A percentile compares a stretch with the other conserved stretches of the same genome.
phyloP scores from a whole-genome alignment of 1,140 invertebrate genomes.

The Drosophila ercepeae region DNA sequence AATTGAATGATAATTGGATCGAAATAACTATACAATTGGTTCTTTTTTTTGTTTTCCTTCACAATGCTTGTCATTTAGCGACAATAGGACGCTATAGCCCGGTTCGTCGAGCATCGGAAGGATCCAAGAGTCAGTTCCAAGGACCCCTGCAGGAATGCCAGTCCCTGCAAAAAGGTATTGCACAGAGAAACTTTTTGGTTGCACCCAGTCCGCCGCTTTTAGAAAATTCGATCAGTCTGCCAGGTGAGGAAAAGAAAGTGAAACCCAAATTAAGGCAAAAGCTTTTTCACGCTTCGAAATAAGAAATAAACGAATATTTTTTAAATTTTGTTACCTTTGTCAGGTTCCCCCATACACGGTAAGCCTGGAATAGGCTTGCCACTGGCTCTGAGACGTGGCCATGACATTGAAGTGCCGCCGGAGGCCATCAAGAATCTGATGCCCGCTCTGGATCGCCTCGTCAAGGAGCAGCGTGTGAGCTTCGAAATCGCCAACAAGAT shows the following conservation, averaged over 20 bases:
- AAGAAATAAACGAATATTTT: not conserved
- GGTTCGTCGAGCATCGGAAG: conserved; percentile 92
- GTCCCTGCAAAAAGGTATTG: conserved; percentile 86
- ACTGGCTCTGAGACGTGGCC: conserved; percentile 61
- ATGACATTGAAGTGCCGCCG: conserved; percentile 77
- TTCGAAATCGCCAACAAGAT: conserved; percentile 83
- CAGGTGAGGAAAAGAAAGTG: conserved; percentile 62
- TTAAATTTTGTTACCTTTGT: conserved; percentile 25
- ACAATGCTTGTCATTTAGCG: conserved; percentile 47
- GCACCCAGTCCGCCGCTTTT: conserved; percentile 85
- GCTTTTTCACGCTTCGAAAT: not conserved
- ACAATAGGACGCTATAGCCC: conserved; percentile 90
- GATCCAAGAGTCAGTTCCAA: conserved; percentile 81
- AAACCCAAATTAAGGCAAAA: conserved; percentile 14
- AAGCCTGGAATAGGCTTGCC: conserved; percentile 62
- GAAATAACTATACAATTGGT: conserved; percentile 2
- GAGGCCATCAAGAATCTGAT: conserved; percentile 82
- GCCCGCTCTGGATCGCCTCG: conserved; percentile 77
- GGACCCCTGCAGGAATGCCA: conserved; percentile 90
- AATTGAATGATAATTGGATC: not conserved
- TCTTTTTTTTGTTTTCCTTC: conserved; percentile 9
- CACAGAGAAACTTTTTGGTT: conserved; percentile 84
- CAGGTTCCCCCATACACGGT: conserved; percentile 88
- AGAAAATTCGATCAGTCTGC: conserved; percentile 84
- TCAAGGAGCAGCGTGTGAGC: conserved; percentile 83